Conservation (phyloP, 2,888 invertebrate species). For the Tenthredo distinguenda region DNA sequence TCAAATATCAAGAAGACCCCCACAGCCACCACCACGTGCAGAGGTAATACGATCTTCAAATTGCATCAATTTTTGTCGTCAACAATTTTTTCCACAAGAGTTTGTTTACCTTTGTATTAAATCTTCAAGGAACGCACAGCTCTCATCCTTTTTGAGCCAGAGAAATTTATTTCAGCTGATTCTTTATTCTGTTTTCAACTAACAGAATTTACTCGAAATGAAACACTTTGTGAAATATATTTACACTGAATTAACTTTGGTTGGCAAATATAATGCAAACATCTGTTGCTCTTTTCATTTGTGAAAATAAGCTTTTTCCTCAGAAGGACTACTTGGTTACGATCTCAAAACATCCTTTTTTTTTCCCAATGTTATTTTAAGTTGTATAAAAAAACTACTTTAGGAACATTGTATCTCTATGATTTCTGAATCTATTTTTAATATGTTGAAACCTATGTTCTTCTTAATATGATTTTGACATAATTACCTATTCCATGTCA, state of each 20-base stretch:
- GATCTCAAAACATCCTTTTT: neutral
- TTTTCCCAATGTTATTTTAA: neutral
- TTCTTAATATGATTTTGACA: neutral
- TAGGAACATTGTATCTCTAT: neutral
- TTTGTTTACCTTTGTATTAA: neutral
- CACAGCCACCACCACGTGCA: slow-evolving; percentile 73
- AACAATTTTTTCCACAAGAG: neutral
- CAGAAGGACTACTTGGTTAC: neutral
- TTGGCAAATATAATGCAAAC: neutral
- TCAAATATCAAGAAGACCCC: slow-evolving; percentile 74
- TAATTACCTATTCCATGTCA: slow-evolving; percentile 13
- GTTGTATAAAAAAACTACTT: neutral
- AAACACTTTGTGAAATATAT: neutral
- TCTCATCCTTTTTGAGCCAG: neutral
- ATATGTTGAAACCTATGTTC: neutral
- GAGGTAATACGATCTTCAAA: slow-evolving; percentile 67
- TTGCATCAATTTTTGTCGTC: neutral
- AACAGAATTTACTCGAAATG: neutral
- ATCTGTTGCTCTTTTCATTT: neutral
- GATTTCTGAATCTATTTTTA: neutral
- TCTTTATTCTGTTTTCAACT: neutral
- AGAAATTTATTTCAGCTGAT: neutral
- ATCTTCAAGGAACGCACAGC: neutral
- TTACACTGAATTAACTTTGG: neutral
- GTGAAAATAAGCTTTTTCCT: neutral